Conservation (phyloP, 2,113 vertebrate species). For the Lagopus leucura region DNA sequence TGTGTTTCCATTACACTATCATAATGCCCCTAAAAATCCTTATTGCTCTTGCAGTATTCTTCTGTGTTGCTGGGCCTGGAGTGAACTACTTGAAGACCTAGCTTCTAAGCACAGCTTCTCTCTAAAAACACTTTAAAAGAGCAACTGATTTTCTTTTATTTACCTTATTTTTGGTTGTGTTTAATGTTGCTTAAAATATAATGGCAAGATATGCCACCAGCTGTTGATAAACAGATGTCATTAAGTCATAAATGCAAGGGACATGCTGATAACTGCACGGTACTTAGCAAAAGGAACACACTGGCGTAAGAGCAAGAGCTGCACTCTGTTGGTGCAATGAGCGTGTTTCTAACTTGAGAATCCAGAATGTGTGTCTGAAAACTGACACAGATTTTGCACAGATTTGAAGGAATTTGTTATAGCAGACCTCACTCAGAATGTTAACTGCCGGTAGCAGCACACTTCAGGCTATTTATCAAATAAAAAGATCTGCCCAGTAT, state of each 20-base stretch:
- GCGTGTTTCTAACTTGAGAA: background rate
- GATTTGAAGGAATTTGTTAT: background rate
- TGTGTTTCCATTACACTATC: constrained; percentile 90
- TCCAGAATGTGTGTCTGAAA: background rate
- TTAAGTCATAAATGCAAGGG: constrained; percentile 57
- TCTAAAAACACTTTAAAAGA: background rate
- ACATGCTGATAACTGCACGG: constrained; percentile 16
- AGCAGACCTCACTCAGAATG: background rate
- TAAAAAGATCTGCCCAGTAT: background rate
- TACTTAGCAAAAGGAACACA: constrained; percentile 7
- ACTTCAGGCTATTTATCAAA: background rate
- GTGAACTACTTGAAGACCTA: constrained; percentile 49
- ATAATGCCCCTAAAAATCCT: constrained; percentile 98
- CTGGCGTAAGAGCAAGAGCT: background rate
- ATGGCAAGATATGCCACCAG: constrained; percentile 26
- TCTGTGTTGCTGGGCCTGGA: constrained; percentile 67
- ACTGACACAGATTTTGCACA: background rate
- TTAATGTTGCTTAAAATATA: constrained; percentile 66
- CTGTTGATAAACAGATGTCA: constrained; percentile 45
- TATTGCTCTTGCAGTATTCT: constrained; percentile 93
- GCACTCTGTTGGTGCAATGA: constrained; percentile 20
- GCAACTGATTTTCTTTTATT: background rate
- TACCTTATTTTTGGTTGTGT: constrained; percentile 64
- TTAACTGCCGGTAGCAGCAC: background rate
- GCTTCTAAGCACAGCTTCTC: constrained; percentile 31